Evolutionary conservation across 2,113 vertebrate genomes (phyloP).

Genomic region (Pitta sordida): DNA sequence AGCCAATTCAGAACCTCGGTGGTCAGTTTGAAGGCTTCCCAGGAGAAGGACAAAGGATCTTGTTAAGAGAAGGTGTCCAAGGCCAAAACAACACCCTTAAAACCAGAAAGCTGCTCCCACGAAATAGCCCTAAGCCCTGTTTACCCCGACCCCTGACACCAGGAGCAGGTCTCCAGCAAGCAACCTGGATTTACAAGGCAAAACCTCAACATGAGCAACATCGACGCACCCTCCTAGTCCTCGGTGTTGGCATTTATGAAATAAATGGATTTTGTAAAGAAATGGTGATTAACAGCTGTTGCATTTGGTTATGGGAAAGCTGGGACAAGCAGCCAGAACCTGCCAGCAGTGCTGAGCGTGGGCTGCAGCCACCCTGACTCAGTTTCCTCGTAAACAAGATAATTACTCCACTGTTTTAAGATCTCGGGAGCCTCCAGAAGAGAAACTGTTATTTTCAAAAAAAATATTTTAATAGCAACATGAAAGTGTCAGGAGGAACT

Average conservation of each 20-base stretch:
- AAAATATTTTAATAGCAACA: neutral
- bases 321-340: neutral
- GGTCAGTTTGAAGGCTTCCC: neutral
- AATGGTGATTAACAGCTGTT: neutral
- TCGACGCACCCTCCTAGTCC: accelerated
- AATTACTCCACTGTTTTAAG: neutral
- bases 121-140: neutral
- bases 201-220: neutral
- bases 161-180: neutral
- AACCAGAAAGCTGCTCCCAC: neutral
- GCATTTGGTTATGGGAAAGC: neutral
- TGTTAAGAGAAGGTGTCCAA: neutral
- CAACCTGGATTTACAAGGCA: neutral
- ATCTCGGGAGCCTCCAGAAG: neutral
- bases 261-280: neutral
- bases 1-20: neutral
- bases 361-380: neutral
- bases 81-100: neutral
- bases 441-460: neutral
- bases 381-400: neutral
- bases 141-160: neutral
- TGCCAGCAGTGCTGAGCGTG: neutral
- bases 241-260: accelerated
- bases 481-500: neutral
- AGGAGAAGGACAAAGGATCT: neutral